Percentiles rank a stretch among this genome's conserved stretches.
Evolutionary conservation across 2,797 vertebrate genomes (phyloP).

Genomic region (Argentina silus): DNA sequence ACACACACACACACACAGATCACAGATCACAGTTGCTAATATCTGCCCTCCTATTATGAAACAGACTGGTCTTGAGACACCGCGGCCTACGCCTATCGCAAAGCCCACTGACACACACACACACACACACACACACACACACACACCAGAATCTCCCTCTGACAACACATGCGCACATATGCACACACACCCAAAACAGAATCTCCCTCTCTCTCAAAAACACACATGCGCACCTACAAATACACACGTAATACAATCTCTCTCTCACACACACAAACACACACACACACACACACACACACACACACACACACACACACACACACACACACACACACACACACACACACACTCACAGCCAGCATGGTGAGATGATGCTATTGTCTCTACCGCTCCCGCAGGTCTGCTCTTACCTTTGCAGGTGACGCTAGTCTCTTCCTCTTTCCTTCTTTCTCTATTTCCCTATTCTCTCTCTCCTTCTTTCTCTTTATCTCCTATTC

Average conservation of each 20-base stretch:
- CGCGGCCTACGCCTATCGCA: neutral
- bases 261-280: no score
- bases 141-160: neutral
- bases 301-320: slow-evolving; percentile 7
- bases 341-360: slow-evolving; percentile 11
- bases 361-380: slow-evolving; percentile 30
- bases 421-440: slow-evolving; percentile 18
- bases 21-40: slow-evolving; percentile 6
- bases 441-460: neutral
- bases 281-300: neutral
- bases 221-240: neutral
- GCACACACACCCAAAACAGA: neutral
- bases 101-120: slow-evolving; percentile 9
- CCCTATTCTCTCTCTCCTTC: neutral
- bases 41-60: slow-evolving; percentile 44
- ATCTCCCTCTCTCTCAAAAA: neutral
- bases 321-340: neutral
- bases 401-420: slow-evolving; percentile 53
- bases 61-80: slow-evolving; percentile 15
- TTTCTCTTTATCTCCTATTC: slow-evolving; percentile 4
- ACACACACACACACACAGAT: slow-evolving; percentile 5
- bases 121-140: slow-evolving; percentile 4
- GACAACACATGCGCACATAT: no score
- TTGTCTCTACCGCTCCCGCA: slow-evolving; percentile 31
- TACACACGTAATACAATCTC: slow-evolving; percentile 6